Conservation (phyloP, 1,140 invertebrate species). For the Caenorhabditis latens region DNA sequence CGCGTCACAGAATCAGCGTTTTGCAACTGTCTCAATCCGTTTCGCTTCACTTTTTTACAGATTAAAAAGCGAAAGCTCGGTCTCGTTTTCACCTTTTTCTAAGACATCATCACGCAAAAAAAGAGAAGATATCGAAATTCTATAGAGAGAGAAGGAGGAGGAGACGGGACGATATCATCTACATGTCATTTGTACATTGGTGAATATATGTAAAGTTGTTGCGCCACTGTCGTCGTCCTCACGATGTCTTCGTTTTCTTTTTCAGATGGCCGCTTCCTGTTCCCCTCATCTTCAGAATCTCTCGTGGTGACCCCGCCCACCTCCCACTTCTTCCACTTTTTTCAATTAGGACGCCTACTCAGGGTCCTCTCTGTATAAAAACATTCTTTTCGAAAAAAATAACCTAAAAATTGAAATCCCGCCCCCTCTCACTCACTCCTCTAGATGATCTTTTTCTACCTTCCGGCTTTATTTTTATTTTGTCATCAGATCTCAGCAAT, state of each 20-base stretch:
- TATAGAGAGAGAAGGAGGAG: not conserved
- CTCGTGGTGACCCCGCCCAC: conserved; percentile 32
- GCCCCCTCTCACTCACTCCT: not conserved
- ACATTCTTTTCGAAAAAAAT: conserved; percentile 11
- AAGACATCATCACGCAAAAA: conserved; percentile 11
- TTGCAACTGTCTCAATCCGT: not conserved
- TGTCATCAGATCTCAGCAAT: conserved; percentile 57
- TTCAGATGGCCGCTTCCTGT: conserved; percentile 35
- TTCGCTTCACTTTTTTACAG: conserved; percentile 14
- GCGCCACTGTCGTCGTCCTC: conserved; percentile 5
- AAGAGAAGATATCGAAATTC: conserved; percentile 19
- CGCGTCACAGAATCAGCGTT: not conserved
- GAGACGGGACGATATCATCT: conserved; percentile 27
- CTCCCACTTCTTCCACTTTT: conserved; percentile 41
- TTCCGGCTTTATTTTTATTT: conserved; percentile 15
- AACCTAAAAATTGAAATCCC: not conserved
- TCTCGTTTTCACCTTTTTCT: conserved; percentile 40
- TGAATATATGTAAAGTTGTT: conserved; percentile 36
- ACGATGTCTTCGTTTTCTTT: not conserved
- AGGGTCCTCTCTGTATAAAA: conserved; percentile 1
- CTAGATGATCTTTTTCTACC: not conserved
- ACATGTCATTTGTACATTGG: conserved; percentile 30
- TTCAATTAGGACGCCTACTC: conserved; percentile 36
- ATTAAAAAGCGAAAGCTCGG: conserved; percentile 31
- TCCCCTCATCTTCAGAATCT: not conserved